Base-by-base conservation (phyloP, 92 coral and sea anemone genomes). In the Zoanthus gigantus region DNA sequence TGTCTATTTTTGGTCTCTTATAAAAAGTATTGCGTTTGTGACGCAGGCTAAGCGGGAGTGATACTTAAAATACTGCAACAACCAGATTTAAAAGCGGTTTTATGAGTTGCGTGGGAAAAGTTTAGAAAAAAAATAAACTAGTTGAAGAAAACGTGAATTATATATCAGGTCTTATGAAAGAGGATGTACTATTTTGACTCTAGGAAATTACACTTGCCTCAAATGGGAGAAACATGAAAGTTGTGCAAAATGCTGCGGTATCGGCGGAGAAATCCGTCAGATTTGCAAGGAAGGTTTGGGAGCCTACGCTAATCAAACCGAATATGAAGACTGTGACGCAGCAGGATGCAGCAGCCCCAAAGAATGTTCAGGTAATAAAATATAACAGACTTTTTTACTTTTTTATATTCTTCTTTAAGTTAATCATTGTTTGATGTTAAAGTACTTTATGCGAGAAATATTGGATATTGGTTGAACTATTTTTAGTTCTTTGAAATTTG, bases 301-400 rank as follows among this genome's bases (percentile, higher is more conserved):
- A 80, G 74, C 44, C 18, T 80, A 65, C 74, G 58, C 44, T 0
- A 80, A 80, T 42, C 9, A 44, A 48, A 80, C 85, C 56, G 61
- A n/a, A 69, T 0, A 0, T 17, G 57, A 65, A 10, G 85, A 80
- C 23, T 80, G 85, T 44, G 28, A 80, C 60, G n/a, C 0, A 6
- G 85, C 85, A 65, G 85, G 85, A 18, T 80, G 85, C 74, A 80
- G 85, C 74, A 8, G 11, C 0, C 85, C 74, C 37, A n/a, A 7
- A 65, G 58, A 80, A 80, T 80, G 85, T 6, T 46, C 82, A 77
- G 82, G 82, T 77, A 12, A 67, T 67, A 9, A 6, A 67, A 10
- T 16, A 67, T 16, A 7, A 67, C 34, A 4, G 66, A 58, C 0
- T 23, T 23, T 23, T 23, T 23, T 23, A 14, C n/a, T 61, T 16